Conservation (phyloP, 1,140 invertebrate genomes). For the Papilio glaucus region DNA sequence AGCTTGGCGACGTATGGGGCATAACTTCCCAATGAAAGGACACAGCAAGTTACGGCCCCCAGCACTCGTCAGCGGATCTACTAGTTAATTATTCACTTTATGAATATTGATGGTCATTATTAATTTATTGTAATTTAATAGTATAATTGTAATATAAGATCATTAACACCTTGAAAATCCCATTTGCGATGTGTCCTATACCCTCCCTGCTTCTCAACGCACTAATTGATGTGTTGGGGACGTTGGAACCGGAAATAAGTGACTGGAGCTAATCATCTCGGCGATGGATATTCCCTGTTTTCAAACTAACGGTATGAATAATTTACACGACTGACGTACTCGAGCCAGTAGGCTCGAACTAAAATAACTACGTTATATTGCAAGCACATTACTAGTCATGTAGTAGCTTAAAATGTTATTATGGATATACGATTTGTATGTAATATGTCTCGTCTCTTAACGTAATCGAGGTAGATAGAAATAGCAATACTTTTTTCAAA, state of each 20-base stretch:
- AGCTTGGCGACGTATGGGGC: no score
- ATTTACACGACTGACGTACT: neutral
- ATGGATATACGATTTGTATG: neutral
- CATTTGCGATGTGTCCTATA: neutral
- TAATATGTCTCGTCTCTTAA: no score
- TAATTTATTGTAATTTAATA: no score
- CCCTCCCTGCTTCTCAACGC: neutral
- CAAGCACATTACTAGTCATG: neutral
- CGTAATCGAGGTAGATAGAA: neutral
- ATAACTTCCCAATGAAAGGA: no score
- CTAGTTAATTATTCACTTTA: no score
- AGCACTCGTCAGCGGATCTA: no score
- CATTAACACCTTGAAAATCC: neutral
- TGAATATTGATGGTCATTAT: no score
- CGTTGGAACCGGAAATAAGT: neutral
- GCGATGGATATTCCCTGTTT: conserved; percentile 5
- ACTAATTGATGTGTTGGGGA: neutral
- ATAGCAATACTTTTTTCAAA: no score
- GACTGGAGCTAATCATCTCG: neutral
- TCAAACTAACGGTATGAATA: neutral
- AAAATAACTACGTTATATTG: neutral
- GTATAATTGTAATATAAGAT: no score
- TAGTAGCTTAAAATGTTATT: neutral
- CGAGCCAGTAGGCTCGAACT: neutral
- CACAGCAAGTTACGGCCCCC: no score